Evolutionary conservation across 1,140 invertebrate genomes (phyloP), one percentile per base, ranked within the genome.

Genomic region (Habropoda laboriosa): DNA sequence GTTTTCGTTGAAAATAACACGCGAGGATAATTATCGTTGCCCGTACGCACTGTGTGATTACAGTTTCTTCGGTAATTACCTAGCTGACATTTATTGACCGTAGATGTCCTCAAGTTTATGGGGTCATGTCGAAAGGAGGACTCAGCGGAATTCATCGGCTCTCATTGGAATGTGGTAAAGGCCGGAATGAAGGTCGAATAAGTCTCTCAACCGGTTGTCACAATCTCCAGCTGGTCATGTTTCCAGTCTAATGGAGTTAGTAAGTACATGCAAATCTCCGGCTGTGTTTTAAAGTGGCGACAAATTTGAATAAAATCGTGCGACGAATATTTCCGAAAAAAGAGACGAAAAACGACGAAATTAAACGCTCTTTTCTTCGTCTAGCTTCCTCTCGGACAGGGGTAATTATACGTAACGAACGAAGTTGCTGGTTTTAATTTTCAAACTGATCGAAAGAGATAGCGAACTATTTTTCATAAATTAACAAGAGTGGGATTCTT

Each of bases 161-260:
- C 77, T 80, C 63, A 47, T 79, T 75, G 87, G 88, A 90, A 90
- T 89, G 87, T 87, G 83, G 81, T 79, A 89, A 90, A 90, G 88
- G 87, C 88, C 88, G 87, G 87, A 90, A 89, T 86, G 88, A 89
- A 90, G 89, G 88, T 88, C 87, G 89, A 68, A 80, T 57, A 74
- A 77, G 72, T 51, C 68, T 67, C 18, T 73, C 57, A 63, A 84
- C 76, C 63, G 80, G 73, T 82, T 57, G 60, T 63, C 60, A 51
- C 51, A 40, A 27, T 72, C 40, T 78, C 72, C 73, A 61, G 72
- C 58, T 83, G 70, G 66, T 68, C 86, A 73, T 82, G 68, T 81
- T 88, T 80, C 76, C 77, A 79, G 67, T 70, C 61, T 68, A 68
- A 83, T 84, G 74, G 81, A 82, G 75, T 35, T 60, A 7, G 71